Percentiles rank a stretch among this genome's conserved stretches.
Conservation (phyloP, 2,888 invertebrate species). For the Sylvicola fuscatus region DNA sequence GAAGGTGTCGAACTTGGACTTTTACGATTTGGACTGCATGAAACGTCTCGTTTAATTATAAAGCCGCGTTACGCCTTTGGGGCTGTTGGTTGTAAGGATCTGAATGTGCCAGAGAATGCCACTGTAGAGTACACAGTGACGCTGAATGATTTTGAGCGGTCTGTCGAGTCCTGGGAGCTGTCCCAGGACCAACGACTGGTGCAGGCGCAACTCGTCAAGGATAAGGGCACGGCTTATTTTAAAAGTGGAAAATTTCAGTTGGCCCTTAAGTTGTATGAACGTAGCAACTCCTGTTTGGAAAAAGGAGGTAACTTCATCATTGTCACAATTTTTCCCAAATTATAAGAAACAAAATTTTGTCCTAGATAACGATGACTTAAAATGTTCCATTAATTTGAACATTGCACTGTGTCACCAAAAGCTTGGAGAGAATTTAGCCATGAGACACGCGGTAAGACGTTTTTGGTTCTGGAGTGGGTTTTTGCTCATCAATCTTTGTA, state of each 20-base stretch:
- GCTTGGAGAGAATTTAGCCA: slow-evolving; percentile 42
- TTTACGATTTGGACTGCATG: slow-evolving; percentile 58
- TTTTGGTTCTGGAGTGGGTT: neutral
- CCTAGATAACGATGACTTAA: slow-evolving; percentile 28
- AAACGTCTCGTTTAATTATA: slow-evolving; percentile 43
- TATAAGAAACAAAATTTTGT: too few species aligned
- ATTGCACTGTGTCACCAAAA: slow-evolving; percentile 59
- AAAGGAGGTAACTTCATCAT: slow-evolving; percentile 10
- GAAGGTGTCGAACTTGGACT: slow-evolving; percentile 68
- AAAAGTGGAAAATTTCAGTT: slow-evolving; percentile 54
- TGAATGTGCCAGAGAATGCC: slow-evolving; percentile 59
- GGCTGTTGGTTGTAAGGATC: slow-evolving; percentile 38
- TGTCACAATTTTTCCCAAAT: too few species aligned
- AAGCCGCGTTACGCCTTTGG: slow-evolving; percentile 68
- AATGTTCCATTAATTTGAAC: slow-evolving; percentile 58
- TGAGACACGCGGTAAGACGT: slow-evolving; percentile 45
- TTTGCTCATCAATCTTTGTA: neutral
- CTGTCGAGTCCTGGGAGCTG: slow-evolving; percentile 64
- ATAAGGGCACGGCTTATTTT: slow-evolving; percentile 79
- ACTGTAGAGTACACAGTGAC: slow-evolving; percentile 62
- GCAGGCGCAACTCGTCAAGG: slow-evolving; percentile 64
- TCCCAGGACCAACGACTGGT: slow-evolving; percentile 58
- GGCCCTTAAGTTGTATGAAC: slow-evolving; percentile 75
- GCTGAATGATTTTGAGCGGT: slow-evolving; percentile 67
- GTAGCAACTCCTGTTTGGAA: slow-evolving; percentile 28